Percentiles rank a stretch among this genome's conserved stretches.
phyloP scores from a whole-genome alignment of 2,797 vertebrate genomes.

The Sparidentex hasta region DNA sequence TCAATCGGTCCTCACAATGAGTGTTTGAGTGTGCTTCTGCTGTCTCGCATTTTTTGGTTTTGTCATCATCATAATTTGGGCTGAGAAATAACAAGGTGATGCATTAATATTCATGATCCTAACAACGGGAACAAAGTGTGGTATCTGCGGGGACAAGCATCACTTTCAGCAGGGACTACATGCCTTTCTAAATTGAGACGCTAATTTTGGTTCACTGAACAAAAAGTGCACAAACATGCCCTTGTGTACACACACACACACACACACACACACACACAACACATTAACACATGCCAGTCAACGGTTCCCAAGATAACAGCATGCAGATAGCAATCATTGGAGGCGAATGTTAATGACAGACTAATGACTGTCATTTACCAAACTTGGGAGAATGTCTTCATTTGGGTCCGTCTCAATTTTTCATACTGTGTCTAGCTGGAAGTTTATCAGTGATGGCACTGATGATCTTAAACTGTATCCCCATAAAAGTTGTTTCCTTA shows the following conservation, averaged over 20 bases:
- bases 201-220: conserved; percentile 38
- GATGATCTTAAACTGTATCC: too few relatives aligned
- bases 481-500: too few relatives aligned
- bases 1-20: conserved; percentile 9
- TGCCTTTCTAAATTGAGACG: conserved; percentile 41
- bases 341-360: conserved; percentile 62
- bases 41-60: conserved; percentile 7
- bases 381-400: conserved; percentile 49
- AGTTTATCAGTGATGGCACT: conserved; percentile 10
- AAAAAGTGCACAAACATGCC: conserved; percentile 35
- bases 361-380: conserved; percentile 72
- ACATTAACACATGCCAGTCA: conserved; percentile 58
- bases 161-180: conserved; percentile 41
- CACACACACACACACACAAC: conserved; percentile 9
- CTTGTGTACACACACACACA: conserved; percentile 11
- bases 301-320: conserved; percentile 55
- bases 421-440: neutral
- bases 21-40: neutral
- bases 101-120: conserved; percentile 58
- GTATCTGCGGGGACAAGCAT: conserved; percentile 41
- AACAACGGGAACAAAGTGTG: conserved; percentile 44
- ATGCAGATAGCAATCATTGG: conserved; percentile 58
- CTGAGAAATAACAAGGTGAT: conserved; percentile 50
- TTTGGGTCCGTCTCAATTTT: conserved; percentile 27
- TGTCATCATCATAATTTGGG: conserved; percentile 26